Conservation (phyloP, 92 coral and sea anemone genomes). For the Virgularia gustaviana region DNA sequence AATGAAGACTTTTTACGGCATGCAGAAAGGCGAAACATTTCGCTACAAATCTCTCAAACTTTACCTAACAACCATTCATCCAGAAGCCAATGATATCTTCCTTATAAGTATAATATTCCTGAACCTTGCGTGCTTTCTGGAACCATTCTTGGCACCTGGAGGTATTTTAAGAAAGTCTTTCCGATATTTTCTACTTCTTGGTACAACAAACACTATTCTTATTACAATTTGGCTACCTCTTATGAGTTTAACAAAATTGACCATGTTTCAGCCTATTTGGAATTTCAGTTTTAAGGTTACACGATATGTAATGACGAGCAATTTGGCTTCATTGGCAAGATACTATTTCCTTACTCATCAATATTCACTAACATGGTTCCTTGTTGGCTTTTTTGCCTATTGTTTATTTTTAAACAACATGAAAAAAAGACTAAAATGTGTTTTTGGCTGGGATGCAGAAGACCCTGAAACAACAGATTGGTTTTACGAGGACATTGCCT, state of each 20-base stretch:
- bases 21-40: conserved; percentile 71
- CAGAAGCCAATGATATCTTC: conserved; percentile 91
- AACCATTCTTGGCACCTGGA: conserved; percentile 73
- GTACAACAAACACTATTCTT: conserved; percentile 73
- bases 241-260: conserved; percentile 68
- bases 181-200: conserved; percentile 57
- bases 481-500: conserved; percentile 85
- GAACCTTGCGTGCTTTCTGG: conserved; percentile 72
- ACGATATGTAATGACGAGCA: conserved; percentile 72
- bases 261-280: conserved; percentile 63
- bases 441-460: conserved; percentile 62
- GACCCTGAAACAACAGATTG: conserved; percentile 65
- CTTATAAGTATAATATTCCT: conserved; percentile 61
- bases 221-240: conserved; percentile 76
- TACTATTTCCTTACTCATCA: conserved; percentile 52
- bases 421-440: conserved; percentile 56
- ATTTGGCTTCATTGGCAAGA: conserved; percentile 66
- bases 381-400: conserved; percentile 63
- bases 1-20: conserved; percentile 70
- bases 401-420: conserved; percentile 63
- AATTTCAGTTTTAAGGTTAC: conserved; percentile 62
- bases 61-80: conserved; percentile 77
- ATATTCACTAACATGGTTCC: conserved; percentile 45
- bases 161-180: conserved; percentile 78
- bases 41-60: conserved; percentile 65